Evolutionary conservation across 2,113 vertebrate species (phyloP).

Genomic region (Equus quagga): DNA sequence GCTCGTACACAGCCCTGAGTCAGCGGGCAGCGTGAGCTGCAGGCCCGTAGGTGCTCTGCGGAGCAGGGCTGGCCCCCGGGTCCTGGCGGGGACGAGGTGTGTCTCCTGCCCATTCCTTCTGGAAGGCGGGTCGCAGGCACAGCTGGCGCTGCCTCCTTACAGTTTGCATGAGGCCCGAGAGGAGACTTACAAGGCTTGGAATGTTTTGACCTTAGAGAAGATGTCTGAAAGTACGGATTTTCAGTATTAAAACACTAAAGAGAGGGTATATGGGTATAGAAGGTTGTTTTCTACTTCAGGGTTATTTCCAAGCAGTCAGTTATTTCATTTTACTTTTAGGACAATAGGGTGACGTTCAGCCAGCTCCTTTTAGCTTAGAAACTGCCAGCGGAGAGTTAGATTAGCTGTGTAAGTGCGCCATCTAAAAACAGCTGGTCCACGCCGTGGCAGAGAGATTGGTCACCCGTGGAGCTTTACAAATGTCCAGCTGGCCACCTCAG

Average conservation of each 20-base stretch:
- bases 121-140: neutral
- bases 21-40: neutral
- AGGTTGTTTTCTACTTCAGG: neutral
- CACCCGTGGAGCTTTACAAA: neutral
- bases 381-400: neutral
- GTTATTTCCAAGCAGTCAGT: neutral
- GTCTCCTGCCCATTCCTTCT: neutral
- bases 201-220: neutral
- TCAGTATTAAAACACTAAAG: neutral
- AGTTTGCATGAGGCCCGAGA: accelerated
- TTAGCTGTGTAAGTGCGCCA: neutral
- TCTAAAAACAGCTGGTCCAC: too few species aligned
- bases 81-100: accelerated
- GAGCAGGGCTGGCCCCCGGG: neutral
- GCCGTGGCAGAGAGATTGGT: accelerated
- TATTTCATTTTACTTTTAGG: neutral
- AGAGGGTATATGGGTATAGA: neutral
- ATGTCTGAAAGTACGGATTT: neutral
- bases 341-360: accelerated
- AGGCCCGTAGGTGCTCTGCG: neutral
- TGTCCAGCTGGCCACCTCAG: neutral
- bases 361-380: neutral
- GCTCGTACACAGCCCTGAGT: neutral
- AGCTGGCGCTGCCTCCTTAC: neutral
- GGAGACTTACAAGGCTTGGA: neutral